phyloP scores from a whole-genome alignment of 2,888 invertebrate species.

The Azorinus chamasolen region DNA sequence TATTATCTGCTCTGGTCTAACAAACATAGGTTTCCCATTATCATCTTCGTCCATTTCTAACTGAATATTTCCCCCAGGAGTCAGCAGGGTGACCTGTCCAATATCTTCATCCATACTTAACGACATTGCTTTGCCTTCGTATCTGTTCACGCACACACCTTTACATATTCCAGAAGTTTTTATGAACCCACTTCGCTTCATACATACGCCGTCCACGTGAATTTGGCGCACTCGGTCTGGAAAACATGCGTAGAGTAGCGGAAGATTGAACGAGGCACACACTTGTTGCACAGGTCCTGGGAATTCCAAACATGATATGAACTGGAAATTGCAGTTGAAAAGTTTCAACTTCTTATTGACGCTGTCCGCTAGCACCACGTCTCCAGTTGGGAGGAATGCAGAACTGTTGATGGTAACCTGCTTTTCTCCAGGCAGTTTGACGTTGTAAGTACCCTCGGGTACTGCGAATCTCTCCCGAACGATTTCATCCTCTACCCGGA shows the following conservation, averaged over 20 bases:
- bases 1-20: conserved; percentile 43
- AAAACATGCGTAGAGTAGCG: conserved; percentile 55
- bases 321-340: conserved; percentile 47
- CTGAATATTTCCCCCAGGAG: conserved; percentile 61
- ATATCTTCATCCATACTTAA: conserved; percentile 29
- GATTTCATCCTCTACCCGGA: conserved; percentile 1
- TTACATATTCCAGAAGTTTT: conserved; percentile 47
- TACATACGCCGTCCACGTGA: conserved; percentile 42
- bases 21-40: conserved; percentile 39
- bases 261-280: conserved; percentile 48
- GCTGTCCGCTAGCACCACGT: conserved; percentile 48
- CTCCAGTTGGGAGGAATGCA: conserved; percentile 57
- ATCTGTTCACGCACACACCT: conserved; percentile 54
- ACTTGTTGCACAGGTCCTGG: conserved; percentile 33
- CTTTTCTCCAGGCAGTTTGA: conserved; percentile 49
- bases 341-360: conserved; percentile 56
- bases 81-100: conserved; percentile 53
- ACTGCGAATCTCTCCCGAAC: conserved; percentile 44
- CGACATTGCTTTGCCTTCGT: conserved; percentile 59
- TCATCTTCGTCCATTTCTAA: conserved; percentile 41
- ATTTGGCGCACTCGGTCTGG: conserved; percentile 54
- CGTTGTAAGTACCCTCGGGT: conserved; percentile 51
- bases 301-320: conserved; percentile 46
- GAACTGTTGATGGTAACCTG: conserved; percentile 49
- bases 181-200: conserved; percentile 54